Base-by-base conservation (phyloP, 2,797 vertebrate genomes). In the Paedocypris micromegethes region DNA sequence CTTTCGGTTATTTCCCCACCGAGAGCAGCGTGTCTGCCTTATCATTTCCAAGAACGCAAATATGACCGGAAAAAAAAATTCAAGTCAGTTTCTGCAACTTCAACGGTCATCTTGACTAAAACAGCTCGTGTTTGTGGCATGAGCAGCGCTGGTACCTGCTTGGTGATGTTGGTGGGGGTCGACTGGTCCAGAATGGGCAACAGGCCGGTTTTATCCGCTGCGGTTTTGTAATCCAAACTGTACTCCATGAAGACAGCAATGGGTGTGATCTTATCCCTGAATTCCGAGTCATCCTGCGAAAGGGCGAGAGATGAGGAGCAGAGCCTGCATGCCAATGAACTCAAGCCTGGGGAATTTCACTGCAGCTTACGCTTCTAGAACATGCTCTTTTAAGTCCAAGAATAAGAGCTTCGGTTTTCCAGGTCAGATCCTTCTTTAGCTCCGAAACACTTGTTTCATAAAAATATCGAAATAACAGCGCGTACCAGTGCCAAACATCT, bases 201-300 rank as follows among this genome's bases (percentile, higher is more conserved):
- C 48, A 98, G 80, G 39, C 94, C 93, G 0, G 90, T 93, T 0
- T 64, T 8, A 77, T 97, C 94, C 0, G 89, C 86, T 4, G 93
- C 90, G 0, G 65, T 86, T 68, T 85, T 85, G 60, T 91, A 92
- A 88, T 98, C 93, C 86, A 98, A 81, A 2, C 80, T 89, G 79
- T 93, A 98, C 70, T 97, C 94, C 93, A 98, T 94, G 44, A 86
- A 91, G 78, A 97, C 86, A 0, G 93, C 93, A 72, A 98, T 98
- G 6, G 95, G 96, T 4, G 94, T 97, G 73, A 98, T 93, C 78
- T 98, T 98, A 85, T 98, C 96, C 75, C 93, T 89, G 75, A 98
- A 98, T 74, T 98, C 94, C 2, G 90, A 90, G 58, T 97, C 94
- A 75, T 97, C 94, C 95, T 98, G 80, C 57, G 49, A 47, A 58